Evolutionary conservation across 2,113 vertebrate genomes (phyloP), one percentile per base, ranked within the genome.

Genomic region (Eudyptes chrysolophus): DNA sequence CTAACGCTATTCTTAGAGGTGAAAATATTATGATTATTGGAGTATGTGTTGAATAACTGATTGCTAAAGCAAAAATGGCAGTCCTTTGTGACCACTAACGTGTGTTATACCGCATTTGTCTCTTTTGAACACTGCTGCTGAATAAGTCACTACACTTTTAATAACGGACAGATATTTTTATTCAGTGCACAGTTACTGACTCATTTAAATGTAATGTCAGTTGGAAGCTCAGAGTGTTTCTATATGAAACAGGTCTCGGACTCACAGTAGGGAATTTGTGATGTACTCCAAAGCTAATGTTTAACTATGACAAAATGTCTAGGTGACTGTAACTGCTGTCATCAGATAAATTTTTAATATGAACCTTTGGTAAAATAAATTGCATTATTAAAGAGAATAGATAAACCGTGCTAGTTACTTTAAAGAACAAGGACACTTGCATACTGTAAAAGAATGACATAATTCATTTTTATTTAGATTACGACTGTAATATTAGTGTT

Each of bases 321-420:
- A 89, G 92, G 93, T 97, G 95, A 86, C 91, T 97, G 70, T 54
- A 60, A 83, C 80, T 93, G 86, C 92, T 94, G 68, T 88, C 89
- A 92, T 70, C 84, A 90, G 95, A 96, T 94, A 93, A 96, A 97
- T 94, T 97, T 97, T 97, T 97, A 97, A 98, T 95, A 92, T 6
- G 51, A 94, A 80, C 88, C 78, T 96, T 94, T 89, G 86, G 85
- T 95, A 94, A 97, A 97, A 97, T 95, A 97, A 97, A 96, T 98
- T 97, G 86, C 88, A 92, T 96, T 97, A 96, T 96, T 96, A 92
- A 97, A 96, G 90, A 82, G 90, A 88, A 88, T 66, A 96, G 91
- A 96, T 94, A 96, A 97, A 93, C 94, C 51, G 32, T 44, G 77
- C 75, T 86, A n/a, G 87, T 89, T 95, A 88, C 54, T 94, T 93